Percentiles rank a stretch among this genome's conserved stretches.
Conservation (phyloP, 2,888 invertebrate species). For the Argynnis bischoffii region DNA sequence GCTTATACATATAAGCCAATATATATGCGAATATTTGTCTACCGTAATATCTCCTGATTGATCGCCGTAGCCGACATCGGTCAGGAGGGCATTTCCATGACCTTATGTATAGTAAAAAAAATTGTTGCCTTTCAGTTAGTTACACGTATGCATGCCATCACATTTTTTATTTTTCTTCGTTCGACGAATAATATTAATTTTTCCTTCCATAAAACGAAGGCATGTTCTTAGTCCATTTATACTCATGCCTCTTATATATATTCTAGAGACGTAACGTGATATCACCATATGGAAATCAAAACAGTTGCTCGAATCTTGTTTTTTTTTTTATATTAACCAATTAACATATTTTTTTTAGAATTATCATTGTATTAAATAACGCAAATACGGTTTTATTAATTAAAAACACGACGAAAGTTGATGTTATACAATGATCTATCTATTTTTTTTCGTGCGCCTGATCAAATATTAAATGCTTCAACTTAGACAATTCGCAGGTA, state of each 20-base stretch:
- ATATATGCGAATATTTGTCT: too few relatives aligned
- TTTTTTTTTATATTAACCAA: neutral
- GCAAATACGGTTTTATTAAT: too few relatives aligned
- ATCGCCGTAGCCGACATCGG: too few relatives aligned
- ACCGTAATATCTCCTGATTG: too few relatives aligned
- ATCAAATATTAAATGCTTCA: neutral
- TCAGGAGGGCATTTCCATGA: too few relatives aligned
- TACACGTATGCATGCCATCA: too few relatives aligned
- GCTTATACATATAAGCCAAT: too few relatives aligned
- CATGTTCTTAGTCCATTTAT: neutral
- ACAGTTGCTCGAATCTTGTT: neutral
- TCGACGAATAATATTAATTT: too few relatives aligned
- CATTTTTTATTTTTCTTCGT: too few relatives aligned
- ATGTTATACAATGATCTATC: neutral
- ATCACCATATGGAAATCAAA: constrained; percentile 58
- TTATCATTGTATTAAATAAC: too few relatives aligned
- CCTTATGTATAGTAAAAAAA: too few relatives aligned
- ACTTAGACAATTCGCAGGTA: neutral
- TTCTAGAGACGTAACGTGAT: constrained; percentile 48
- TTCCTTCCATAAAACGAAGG: neutral
- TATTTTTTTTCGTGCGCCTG: constrained; percentile 8
- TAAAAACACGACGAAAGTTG: neutral
- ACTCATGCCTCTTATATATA: constrained; percentile 14
- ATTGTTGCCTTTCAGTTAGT: too few relatives aligned
- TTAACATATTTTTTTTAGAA: neutral